phyloP scores from a whole-genome alignment of 2,888 invertebrate species.

The Acanthococcus lagerstroemiae region DNA sequence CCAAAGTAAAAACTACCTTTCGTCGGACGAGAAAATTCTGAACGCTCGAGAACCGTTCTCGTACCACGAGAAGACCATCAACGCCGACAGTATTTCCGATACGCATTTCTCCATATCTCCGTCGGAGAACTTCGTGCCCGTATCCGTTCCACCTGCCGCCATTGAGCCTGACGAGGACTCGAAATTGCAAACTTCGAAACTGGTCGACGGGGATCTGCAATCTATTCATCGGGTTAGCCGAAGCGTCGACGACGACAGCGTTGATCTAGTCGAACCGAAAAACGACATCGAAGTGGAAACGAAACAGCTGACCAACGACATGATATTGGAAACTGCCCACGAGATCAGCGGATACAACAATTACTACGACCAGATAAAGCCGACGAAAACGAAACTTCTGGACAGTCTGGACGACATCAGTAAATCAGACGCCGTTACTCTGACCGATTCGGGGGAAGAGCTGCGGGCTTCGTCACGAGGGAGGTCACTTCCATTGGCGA shows the following conservation, averaged over 20 bases:
- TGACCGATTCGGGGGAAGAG: conserved; percentile 57
- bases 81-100: background rate
- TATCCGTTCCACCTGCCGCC: background rate
- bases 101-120: background rate
- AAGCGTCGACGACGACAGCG: conserved; percentile 1
- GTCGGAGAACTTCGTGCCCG: background rate
- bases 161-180: background rate
- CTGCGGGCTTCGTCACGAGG: conserved; percentile 60
- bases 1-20: conserved; percentile 6
- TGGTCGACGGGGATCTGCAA: background rate
- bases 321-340: conserved; percentile 12
- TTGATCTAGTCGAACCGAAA: conserved; percentile 14
- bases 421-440: conserved; percentile 12
- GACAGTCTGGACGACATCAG: conserved; percentile 2
- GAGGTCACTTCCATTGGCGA: conserved; percentile 54
- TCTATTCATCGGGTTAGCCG: background rate
- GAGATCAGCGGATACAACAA: conserved; percentile 14
- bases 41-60: conserved; percentile 1
- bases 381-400: conserved; percentile 17
- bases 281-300: conserved; percentile 27
- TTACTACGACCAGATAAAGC: conserved; percentile 24
- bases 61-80: background rate
- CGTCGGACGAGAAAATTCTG: background rate
- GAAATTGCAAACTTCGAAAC: background rate
- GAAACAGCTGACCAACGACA: conserved; percentile 15